Evolutionary conservation across 2,797 vertebrate species (phyloP).

Genomic region (Thamnophis elegans): DNA sequence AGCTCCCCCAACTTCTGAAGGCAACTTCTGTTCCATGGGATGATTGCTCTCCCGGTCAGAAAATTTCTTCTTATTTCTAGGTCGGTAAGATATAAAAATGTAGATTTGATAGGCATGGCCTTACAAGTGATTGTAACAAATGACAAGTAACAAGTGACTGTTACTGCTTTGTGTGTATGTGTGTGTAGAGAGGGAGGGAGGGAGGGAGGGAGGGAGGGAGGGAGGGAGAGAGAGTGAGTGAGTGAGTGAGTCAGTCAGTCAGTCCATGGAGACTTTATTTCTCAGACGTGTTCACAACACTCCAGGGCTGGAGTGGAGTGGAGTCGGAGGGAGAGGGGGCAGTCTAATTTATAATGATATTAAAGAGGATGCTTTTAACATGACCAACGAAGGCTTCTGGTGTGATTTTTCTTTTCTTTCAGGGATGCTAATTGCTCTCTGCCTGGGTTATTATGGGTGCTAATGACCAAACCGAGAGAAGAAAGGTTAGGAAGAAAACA

Average conservation of each 20-base stretch:
- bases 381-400: constrained; percentile 66
- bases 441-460: constrained; percentile 73
- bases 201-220: too few species aligned
- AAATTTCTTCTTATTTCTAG: too few species aligned
- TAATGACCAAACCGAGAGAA: constrained; percentile 48
- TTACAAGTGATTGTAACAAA: too few species aligned
- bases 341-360: background rate
- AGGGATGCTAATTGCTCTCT: constrained; percentile 86
- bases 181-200: too few species aligned
- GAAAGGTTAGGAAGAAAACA: constrained; percentile 66
- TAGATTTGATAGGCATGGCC: background rate
- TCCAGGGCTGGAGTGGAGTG: constrained; percentile 41
- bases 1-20: too few species aligned
- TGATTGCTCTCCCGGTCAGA: too few species aligned
- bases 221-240: too few species aligned
- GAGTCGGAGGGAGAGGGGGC: background rate
- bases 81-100: background rate
- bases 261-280: background rate
- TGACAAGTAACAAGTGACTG: too few species aligned
- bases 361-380: constrained; percentile 49
- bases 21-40: too few species aligned
- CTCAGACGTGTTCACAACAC: constrained; percentile 62
- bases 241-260: too few species aligned
- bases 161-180: too few species aligned
- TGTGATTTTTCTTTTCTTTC: constrained; percentile 74